Conservation (phyloP, 2,888 invertebrate species). For the Acronicta alni region DNA sequence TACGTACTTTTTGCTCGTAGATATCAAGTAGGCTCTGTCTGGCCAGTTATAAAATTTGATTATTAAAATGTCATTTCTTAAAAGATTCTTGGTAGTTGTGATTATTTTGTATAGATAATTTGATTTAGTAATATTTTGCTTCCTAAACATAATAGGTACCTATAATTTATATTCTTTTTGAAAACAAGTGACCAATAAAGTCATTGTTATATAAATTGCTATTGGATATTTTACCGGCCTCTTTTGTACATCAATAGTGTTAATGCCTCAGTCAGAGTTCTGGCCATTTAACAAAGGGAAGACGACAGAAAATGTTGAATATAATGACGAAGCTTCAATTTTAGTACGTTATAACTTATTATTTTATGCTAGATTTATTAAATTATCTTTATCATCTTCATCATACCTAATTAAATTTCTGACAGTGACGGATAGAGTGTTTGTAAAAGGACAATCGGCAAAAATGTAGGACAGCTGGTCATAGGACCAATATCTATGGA, state of each 20-base stretch:
- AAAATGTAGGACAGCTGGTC: too few relatives aligned
- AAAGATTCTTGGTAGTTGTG: slow-evolving; percentile 42
- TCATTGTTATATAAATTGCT: slow-evolving; percentile 36
- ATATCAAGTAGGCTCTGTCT: slow-evolving; percentile 20
- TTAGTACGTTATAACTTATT: too few relatives aligned
- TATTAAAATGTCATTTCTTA: slow-evolving; percentile 41
- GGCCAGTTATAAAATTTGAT: slow-evolving; percentile 40
- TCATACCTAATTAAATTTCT: too few relatives aligned
- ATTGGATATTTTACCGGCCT: slow-evolving; percentile 25
- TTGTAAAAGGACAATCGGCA: too few relatives aligned
- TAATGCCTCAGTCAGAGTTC: slow-evolving; percentile 78
- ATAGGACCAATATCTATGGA: too few relatives aligned
- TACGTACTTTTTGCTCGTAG: slow-evolving; percentile 21
- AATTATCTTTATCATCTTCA: too few relatives aligned
- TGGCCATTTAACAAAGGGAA: slow-evolving; percentile 71
- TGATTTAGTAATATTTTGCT: slow-evolving; percentile 45
- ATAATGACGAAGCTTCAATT: slow-evolving; percentile 44
- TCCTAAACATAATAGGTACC: slow-evolving; percentile 29
- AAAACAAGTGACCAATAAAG: slow-evolving; percentile 31
- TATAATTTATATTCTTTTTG: slow-evolving; percentile 29
- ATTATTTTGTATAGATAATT: slow-evolving; percentile 54
- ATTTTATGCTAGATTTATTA: too few relatives aligned
- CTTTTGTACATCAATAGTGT: slow-evolving; percentile 27
- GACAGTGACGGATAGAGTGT: neutral
- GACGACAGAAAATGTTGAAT: slow-evolving; percentile 43